Evolutionary conservation across 2,797 vertebrate genomes (phyloP).

Genomic region (Anomalospiza imberbis): DNA sequence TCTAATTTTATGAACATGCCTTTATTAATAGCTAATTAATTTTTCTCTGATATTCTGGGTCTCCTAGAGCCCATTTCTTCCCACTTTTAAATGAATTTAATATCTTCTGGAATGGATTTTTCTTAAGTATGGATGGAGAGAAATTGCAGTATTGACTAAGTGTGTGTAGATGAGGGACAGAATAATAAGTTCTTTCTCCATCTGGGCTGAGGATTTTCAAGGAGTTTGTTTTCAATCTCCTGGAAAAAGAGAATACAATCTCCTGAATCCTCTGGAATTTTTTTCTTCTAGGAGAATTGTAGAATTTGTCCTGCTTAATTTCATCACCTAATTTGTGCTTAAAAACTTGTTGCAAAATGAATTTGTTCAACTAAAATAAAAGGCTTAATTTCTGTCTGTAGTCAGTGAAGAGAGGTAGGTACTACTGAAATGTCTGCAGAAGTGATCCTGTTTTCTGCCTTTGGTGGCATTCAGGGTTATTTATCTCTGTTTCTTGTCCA

Average conservation of each 20-base stretch:
- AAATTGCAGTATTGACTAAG: not conserved
- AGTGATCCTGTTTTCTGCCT: not conserved
- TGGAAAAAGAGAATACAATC: not conserved
- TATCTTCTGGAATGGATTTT: not conserved
- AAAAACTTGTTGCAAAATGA: not conserved
- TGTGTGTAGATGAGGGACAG: not conserved
- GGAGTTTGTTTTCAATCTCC: not conserved
- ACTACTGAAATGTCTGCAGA: not conserved
- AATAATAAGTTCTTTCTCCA: not conserved
- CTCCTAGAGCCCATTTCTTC: not conserved
- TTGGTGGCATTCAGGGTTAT: not conserved
- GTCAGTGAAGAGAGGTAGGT: not conserved
- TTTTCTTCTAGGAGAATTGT: not conserved
- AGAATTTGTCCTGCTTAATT: not conserved
- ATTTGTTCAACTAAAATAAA: not conserved
- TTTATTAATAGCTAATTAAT: not conserved
- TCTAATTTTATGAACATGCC: not conserved
- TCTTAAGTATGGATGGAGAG: not conserved
- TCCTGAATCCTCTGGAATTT: not conserved
- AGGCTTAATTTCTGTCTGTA: not conserved
- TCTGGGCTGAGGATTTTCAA: not conserved
- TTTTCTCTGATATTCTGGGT: not conserved
- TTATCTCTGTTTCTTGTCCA: not conserved
- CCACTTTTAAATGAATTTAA: not conserved
- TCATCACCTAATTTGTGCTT: not conserved